These are phyloP conservation scores for Propithecus coquereli DNA, from an alignment of 2,113 vertebrate genomes.

Conservation along the genomic window DNA sequence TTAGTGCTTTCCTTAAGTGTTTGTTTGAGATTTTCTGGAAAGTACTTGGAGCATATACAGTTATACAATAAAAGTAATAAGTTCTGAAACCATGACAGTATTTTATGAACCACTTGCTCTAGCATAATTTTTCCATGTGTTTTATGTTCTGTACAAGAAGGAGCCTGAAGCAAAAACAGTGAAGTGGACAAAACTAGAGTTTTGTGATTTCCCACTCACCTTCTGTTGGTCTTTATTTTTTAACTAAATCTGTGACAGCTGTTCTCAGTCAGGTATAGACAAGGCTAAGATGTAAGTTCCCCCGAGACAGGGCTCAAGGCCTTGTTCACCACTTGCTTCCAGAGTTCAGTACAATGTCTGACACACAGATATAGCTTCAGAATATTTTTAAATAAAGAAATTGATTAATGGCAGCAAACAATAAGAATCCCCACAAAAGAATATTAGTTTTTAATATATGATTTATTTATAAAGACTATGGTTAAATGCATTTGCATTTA, in stretches of 20 bases:
- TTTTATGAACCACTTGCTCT: not conserved
- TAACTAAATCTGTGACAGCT: not conserved
- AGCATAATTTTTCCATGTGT: not conserved
- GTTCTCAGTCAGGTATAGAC: not conserved
- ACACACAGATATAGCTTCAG: no score
- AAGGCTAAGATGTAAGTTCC: not conserved
- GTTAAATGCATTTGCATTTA: not conserved
- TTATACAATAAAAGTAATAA: conserved; percentile 5
- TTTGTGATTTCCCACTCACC: not conserved
- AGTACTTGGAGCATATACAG: not conserved
- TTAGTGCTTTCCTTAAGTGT: conserved; percentile 10
- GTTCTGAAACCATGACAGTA: not conserved
- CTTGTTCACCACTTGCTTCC: not conserved
- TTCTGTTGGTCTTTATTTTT: not conserved
- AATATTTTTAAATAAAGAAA: not conserved
- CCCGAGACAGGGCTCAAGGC: not conserved
- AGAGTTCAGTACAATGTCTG: not conserved
- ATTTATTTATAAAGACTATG: not conserved
- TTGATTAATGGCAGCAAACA: not conserved
- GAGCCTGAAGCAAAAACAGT: not conserved
- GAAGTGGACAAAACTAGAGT: not conserved
- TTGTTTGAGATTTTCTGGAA: not conserved
- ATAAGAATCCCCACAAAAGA: not conserved
- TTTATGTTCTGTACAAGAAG: not conserved
- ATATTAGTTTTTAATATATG: not conserved